These are phyloP conservation scores for Trachymyrmex septentrionalis DNA, from an alignment of 1,140 invertebrate genomes.

Conservation along the genomic window DNA sequence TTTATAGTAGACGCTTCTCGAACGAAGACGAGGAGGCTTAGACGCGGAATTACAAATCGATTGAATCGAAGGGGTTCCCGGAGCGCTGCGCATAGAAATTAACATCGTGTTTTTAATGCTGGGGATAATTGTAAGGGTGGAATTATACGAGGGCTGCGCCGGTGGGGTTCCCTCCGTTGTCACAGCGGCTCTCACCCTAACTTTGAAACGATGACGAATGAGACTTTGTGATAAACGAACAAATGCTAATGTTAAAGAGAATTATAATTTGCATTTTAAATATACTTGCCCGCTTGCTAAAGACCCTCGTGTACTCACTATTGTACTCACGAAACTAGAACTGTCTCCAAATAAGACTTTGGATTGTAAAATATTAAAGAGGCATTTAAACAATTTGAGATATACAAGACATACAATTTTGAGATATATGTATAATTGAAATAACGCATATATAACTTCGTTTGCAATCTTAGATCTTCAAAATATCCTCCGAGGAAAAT, in stretches of 20 bases:
- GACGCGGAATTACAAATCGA: slow-evolving; percentile 85
- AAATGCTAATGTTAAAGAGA: slow-evolving; percentile 45
- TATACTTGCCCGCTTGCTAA: not conserved
- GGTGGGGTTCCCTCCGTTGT: slow-evolving; percentile 80
- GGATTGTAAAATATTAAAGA: not conserved
- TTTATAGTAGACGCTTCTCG: slow-evolving; percentile 53
- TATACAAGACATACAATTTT: not conserved
- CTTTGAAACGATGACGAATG: slow-evolving; percentile 70
- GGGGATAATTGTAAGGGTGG: slow-evolving; percentile 86
- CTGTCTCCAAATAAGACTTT: not conserved
- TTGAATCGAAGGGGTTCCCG: slow-evolving; percentile 84
- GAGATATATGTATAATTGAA: too few species aligned
- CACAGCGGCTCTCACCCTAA: slow-evolving; percentile 82
- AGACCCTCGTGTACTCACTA: not conserved
- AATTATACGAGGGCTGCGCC: slow-evolving; percentile 84
- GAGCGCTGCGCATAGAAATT: slow-evolving; percentile 82
- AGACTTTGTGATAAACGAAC: slow-evolving; percentile 42
- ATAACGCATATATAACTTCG: not conserved
- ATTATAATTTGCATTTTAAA: slow-evolving; percentile 58
- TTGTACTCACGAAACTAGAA: not conserved
- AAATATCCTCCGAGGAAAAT: too few species aligned
- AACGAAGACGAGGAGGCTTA: slow-evolving; percentile 77
- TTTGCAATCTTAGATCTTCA: too few species aligned
- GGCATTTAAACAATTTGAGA: not conserved
- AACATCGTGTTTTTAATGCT: slow-evolving; percentile 86